These are phyloP conservation scores for Malurus splendens DNA, from an alignment of 2,797 vertebrate genomes.

Conservation along the genomic window DNA sequence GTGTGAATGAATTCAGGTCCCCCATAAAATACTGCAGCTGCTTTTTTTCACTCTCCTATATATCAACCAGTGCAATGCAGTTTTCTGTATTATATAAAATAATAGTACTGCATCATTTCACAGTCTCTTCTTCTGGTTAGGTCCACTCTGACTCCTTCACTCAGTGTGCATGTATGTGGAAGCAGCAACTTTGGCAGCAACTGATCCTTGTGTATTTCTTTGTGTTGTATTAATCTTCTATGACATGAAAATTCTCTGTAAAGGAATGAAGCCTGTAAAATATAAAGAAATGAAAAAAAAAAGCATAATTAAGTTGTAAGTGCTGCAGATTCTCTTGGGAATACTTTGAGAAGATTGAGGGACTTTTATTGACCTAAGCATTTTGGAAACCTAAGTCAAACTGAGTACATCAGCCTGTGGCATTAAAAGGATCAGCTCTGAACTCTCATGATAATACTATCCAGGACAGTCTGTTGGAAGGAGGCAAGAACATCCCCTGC, in stretches of 20 bases:
- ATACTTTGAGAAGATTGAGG: not conserved
- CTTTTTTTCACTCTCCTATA: not conserved
- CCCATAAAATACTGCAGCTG: not conserved
- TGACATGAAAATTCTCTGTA: not conserved
- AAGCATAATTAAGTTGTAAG: not conserved
- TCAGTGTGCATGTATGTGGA: not conserved
- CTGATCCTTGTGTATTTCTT: not conserved
- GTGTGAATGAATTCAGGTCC: not conserved
- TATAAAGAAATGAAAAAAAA: not conserved
- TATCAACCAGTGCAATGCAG: not conserved
- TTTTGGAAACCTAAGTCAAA: not conserved
- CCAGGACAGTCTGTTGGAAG: not conserved
- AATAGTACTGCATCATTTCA: not conserved
- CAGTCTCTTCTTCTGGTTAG: not conserved
- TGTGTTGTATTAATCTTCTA: not conserved
- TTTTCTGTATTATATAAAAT: not conserved
- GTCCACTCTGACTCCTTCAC: not conserved
- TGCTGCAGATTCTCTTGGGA: not conserved
- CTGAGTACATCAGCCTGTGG: not conserved
- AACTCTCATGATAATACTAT: not conserved
- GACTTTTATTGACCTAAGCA: not conserved
- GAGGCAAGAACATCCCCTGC: not conserved
- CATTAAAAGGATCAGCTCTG: not conserved
- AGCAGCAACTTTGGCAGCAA: not conserved
- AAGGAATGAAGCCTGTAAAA: not conserved